Base-by-base conservation (phyloP, 1,140 invertebrate genomes). In the Atopsyche davidsoni region DNA sequence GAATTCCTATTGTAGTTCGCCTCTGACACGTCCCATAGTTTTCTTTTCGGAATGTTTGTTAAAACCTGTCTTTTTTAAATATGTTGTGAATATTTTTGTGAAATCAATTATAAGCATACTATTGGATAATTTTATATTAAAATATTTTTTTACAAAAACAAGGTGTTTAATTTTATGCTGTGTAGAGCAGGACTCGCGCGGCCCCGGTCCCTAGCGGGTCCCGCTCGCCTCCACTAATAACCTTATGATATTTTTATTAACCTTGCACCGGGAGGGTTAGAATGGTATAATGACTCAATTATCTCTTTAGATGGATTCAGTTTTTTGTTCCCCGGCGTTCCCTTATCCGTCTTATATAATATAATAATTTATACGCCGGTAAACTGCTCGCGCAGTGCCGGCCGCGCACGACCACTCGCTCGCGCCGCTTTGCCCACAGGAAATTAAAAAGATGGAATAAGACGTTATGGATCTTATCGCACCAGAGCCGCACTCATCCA, bases 401-500 rank as follows among this genome's bases (percentile, higher is more conserved):
- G 48, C 44, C 24, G 46, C 50, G 45, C 32, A 42, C 51, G 13
- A 25, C 35, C 13, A 6, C 45, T 28, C 32, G 22, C n/a, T 38
- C 36, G 16, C 18, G 43, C 35, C 47, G 34, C 42, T 35, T 38
- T 52, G 51, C 50, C 55, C 35, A 48, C 48, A 57, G 55, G 50
- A 57, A 57, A 57, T 57, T 57, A 57, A 57, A 57, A 57, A 57
- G 51, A 53, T 52, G 44, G 55, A 57, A 41, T 53, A 57, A 57
- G 54, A 57, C 55, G 55, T 57, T 57, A 57, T 53, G 53, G n/a
- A 39, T 39, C 16, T 39, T 39, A 39, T 39, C 18, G 51, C 46
- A 34, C 42, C 9, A 16, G 43, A 46, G 25, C 24, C 22, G 17
- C 11, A 39, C 19, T 39, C 19, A 39, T 18, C 17, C 16, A 17